Evolutionary conservation across 2,797 vertebrate genomes (phyloP), one percentile per base, ranked within the genome.

Genomic region (Huso huso): DNA sequence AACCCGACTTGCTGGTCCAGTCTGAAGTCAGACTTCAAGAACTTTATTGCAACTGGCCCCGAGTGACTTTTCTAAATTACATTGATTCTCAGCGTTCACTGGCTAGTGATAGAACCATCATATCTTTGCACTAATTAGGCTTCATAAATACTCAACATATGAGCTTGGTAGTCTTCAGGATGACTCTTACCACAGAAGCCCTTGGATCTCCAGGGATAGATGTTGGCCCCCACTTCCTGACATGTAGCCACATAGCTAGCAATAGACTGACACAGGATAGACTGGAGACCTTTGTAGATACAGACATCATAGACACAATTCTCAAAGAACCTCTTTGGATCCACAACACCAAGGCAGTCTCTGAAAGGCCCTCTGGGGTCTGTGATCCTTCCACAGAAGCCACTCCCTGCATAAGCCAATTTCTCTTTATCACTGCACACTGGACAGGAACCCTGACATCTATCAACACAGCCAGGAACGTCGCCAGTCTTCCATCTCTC

Each of bases 101-200:
- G 23, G 23, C 23, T 37, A 37, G 23, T 37, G 23, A 37, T 37
- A 37, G 23, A 37, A 37, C 23, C 23, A 37, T 37, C 23, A 37
- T 4, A 37, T 37, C 23, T 37, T 3, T 1, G 2, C 4, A 37
- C 23, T 37, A 37, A 37, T 37, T 37, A 37, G 2, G 23, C 23
- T 37, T 37, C 23, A 3, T 37, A 37, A 37, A 37, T 37, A 3
- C 4, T 37, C 23, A 37, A 37, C 23, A 37, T 18, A 18, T 18
- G 15, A 18, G 15, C 15, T 18, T 37, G 23, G 23, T 37, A 37
- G 4, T 37, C 23, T 37, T 6, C 12, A n/a, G 12, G 55, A n/a
- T 6, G 55, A 58, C 55, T 58, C 82, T 85, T 70, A 87, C 85
- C 70, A 66, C 85, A 86, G 71, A 87, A 84, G 2, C 77, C 68